A percentile compares a stretch with the other conserved stretches of the same genome.
Evolutionary conservation across 2,797 vertebrate species (phyloP).

Genomic region (Odontamblyopus rebecca): DNA sequence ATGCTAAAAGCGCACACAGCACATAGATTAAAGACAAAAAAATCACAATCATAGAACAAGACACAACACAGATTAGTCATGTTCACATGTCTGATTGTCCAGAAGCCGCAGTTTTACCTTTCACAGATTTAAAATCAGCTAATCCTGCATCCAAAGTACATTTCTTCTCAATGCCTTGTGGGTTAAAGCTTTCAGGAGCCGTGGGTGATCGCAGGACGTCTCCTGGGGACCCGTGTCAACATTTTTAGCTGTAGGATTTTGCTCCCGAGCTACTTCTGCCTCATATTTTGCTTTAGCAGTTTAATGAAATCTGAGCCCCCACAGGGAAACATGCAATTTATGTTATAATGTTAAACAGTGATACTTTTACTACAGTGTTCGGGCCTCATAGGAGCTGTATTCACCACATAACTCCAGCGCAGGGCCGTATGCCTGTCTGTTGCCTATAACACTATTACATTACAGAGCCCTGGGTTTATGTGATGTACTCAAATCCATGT

Average conservation of each 20-base stretch:
- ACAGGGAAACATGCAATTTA: not conserved
- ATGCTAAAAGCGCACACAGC: too few relatives aligned
- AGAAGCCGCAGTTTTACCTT: too few relatives aligned
- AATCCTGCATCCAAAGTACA: too few relatives aligned
- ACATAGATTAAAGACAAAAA: too few relatives aligned
- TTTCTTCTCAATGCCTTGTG: too few relatives aligned
- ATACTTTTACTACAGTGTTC: not conserved
- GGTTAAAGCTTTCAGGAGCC: too few relatives aligned
- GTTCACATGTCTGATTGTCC: too few relatives aligned
- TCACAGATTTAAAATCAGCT: too few relatives aligned
- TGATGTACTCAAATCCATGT: not conserved
- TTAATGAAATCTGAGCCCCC: not conserved
- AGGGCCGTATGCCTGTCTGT: not conserved
- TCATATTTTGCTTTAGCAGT: not conserved
- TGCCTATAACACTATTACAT: not conserved
- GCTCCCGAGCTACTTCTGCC: not conserved
- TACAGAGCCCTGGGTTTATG: slow-evolving; percentile 9
- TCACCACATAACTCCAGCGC: not conserved
- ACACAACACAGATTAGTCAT: too few relatives aligned
- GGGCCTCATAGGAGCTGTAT: slow-evolving; percentile 9
- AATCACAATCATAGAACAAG: too few relatives aligned
- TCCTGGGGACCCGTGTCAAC: not conserved
- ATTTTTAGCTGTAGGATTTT: not conserved
- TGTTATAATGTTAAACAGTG: slow-evolving; percentile 5
- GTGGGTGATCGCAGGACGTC: too few relatives aligned